Evolutionary conservation across 2,113 vertebrate genomes (phyloP), one percentile per base, ranked within the genome.

Genomic region (Hystrix brachyura): DNA sequence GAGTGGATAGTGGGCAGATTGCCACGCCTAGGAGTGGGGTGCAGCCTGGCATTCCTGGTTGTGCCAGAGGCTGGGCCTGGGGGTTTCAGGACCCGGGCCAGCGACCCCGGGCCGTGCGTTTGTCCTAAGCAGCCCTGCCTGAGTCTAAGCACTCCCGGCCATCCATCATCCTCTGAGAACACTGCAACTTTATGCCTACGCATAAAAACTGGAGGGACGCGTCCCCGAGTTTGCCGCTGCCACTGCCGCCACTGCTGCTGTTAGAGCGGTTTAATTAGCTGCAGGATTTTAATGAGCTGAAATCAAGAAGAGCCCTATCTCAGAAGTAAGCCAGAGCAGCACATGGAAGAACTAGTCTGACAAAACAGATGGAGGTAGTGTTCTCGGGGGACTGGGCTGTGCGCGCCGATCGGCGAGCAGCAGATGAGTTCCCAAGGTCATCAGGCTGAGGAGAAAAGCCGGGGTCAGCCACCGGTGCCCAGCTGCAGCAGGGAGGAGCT

Each of bases 311-410:
- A 97, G 96, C 91, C 92, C 88, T 80, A 29, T 94, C 94, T 97
- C 96, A 59, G 95, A 97, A 98, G 96, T 97, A 94, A 95, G 96
- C 95, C 3, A 25, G 95, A 96, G 71, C 92, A 12, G 2, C 57
- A 43, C 93, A 93, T n/a, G 51, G 78, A 93, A 97, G 96, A 98
- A 95, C 95, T 89, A 89, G 95, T 62, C 97, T 97, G 97, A 98
- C 95, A 98, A 97, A 98, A 97, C 97, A 98, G 97, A 97, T 98
- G 98, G 98, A 96, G 89, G 96, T 95, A 94, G 97, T 95, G 84
- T 71, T 97, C 97, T 95, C 97, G 13, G 91, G 97, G 92, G 98
- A 97, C 90, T 1, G 97, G 97, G 93, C 95, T 85, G 89, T 97
- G 98, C 79, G 95, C 83, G 86, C 97, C 19, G 86, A 94, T 94